Evolutionary conservation across 2,113 vertebrate genomes (phyloP).

Genomic region (Perccottus glenii): DNA sequence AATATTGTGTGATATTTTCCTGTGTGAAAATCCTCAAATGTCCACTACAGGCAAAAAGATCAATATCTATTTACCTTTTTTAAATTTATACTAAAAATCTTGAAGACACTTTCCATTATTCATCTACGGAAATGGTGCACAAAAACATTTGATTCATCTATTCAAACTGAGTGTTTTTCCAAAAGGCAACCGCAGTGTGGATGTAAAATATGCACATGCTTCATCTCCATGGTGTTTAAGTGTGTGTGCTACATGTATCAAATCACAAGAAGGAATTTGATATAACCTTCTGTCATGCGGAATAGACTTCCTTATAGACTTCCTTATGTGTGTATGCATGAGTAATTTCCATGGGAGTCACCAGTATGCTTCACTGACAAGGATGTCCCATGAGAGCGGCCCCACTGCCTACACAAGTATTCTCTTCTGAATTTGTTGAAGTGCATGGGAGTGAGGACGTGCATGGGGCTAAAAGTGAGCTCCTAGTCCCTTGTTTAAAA

Average conservation of each 20-base stretch:
- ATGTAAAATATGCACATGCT: not conserved
- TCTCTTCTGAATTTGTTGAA: slow-evolving; percentile 18
- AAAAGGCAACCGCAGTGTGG: not conserved
- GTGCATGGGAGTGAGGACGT: slow-evolving; percentile 1
- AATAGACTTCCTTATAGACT: slow-evolving; percentile 14
- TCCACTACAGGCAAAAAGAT: not conserved
- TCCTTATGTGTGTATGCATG: slow-evolving; percentile 1
- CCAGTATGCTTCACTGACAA: slow-evolving; percentile 13
- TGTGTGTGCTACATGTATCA: not conserved
- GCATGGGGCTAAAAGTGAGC: slow-evolving; percentile 16
- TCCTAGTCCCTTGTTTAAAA: slow-evolving; percentile 6
- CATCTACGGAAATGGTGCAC: not conserved
- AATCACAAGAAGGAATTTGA: not conserved
- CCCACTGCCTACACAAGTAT: not conserved
- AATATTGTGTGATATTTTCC: not conserved
- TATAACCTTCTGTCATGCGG: slow-evolving; percentile 24
- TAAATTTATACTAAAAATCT: not conserved
- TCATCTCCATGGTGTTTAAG: not conserved
- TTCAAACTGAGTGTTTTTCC: slow-evolving; percentile 13
- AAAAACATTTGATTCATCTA: not conserved
- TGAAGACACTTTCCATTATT: not conserved
- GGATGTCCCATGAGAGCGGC: slow-evolving; percentile 23
- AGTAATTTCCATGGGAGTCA: slow-evolving; percentile 33
- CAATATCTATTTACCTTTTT: not conserved
- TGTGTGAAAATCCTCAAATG: not conserved